These are phyloP conservation scores for Drosophila albomicans DNA, from an alignment of 1,140 invertebrate genomes.

Conservation along the genomic window DNA sequence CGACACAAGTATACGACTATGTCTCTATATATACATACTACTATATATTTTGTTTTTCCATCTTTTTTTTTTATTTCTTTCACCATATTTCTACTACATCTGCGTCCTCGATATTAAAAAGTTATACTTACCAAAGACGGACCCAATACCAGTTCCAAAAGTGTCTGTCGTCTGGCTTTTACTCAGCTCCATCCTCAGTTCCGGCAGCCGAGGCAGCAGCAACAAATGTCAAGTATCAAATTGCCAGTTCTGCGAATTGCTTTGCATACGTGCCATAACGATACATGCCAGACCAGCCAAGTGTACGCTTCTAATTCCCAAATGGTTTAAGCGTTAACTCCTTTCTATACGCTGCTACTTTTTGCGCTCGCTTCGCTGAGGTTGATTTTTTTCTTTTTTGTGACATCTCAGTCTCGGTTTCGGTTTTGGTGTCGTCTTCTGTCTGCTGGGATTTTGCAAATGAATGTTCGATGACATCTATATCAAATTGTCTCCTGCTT, in stretches of 20 bases:
- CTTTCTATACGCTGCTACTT: neutral
- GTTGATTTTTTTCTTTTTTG: neutral
- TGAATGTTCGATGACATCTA: slow-evolving; percentile 8
- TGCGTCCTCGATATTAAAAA: neutral
- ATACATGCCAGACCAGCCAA: neutral
- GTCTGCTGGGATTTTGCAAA: neutral
- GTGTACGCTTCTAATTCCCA: slow-evolving; percentile 6
- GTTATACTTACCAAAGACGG: neutral
- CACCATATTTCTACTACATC: neutral
- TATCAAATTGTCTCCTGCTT: slow-evolving; percentile 17
- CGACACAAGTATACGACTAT: neutral
- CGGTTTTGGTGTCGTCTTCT: neutral
- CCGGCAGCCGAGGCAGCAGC: slow-evolving; percentile 23
- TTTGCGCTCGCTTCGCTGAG: neutral
- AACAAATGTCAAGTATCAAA: slow-evolving; percentile 42
- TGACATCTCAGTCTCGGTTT: neutral
- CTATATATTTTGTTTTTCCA: neutral
- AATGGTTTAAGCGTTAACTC: slow-evolving; percentile 4
- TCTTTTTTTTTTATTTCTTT: too few relatives aligned
- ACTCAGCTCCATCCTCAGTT: neutral
- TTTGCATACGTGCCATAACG: slow-evolving; percentile 13
- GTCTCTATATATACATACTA: neutral
- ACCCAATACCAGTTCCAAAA: neutral
- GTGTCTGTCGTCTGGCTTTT: neutral
- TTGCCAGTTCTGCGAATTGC: slow-evolving; percentile 20